Conservation (phyloP, 2,888 invertebrate genomes). For the Brassicogethes aeneus region DNA sequence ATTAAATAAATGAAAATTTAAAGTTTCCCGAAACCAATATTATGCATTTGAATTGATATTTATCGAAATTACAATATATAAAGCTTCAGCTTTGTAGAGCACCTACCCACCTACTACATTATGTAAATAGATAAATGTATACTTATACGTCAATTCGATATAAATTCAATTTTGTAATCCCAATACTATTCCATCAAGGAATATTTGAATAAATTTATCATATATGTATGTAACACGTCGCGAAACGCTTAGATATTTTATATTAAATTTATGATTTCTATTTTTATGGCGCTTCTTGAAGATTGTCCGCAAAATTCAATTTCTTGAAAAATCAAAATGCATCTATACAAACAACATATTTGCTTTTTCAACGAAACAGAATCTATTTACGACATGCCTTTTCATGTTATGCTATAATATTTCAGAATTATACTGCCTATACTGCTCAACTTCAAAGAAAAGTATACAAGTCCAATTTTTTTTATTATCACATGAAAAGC, state of each 20-base stretch:
- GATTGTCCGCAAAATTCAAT: slow-evolving; percentile 1
- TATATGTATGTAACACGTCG: not conserved
- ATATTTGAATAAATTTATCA: slow-evolving; percentile 1
- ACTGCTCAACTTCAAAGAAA: too few species aligned
- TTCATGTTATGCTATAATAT: too few species aligned
- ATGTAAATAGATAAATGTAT: slow-evolving; percentile 1
- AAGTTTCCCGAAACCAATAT: too few species aligned
- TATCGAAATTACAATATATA: not conserved
- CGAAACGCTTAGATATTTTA: not conserved
- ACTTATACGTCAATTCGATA: not conserved
- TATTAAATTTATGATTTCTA: not conserved
- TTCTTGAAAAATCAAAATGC: slow-evolving; percentile 7
- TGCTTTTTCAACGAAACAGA: too few species aligned
- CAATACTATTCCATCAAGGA: not conserved
- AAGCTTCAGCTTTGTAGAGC: not conserved
- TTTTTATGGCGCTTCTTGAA: not conserved
- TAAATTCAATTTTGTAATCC: slow-evolving; percentile 1
- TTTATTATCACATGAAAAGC: too few species aligned
- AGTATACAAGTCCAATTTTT: too few species aligned
- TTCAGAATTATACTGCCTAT: too few species aligned
- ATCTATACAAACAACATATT: slow-evolving; percentile 5
- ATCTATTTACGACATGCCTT: too few species aligned
- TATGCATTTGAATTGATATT: not conserved
- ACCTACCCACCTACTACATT: too few species aligned
- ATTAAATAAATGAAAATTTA: too few species aligned